Percentiles rank a stretch among this genome's conserved stretches.
phyloP scores from a whole-genome alignment of 2,113 vertebrate species.

The Vimba vimba region DNA sequence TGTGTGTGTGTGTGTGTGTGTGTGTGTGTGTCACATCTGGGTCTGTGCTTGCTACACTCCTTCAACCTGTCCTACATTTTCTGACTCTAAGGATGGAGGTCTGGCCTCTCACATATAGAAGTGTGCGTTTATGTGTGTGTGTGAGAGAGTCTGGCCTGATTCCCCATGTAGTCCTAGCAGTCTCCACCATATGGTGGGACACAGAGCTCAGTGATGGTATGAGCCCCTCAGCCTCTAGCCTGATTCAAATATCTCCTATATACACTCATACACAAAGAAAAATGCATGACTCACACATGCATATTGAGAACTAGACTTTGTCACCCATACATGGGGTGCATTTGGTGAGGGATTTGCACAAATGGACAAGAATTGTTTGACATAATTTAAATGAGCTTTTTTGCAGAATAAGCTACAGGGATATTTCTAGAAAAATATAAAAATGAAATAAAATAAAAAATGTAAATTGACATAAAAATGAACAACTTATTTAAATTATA shows the following conservation, averaged over 20 bases:
- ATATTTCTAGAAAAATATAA: neutral
- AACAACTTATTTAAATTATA: neutral
- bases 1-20: neutral
- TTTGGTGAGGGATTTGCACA: neutral
- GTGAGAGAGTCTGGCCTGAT: slow-evolving; percentile 58
- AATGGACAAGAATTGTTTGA: neutral
- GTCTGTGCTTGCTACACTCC: slow-evolving; percentile 43
- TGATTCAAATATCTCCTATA: slow-evolving; percentile 16
- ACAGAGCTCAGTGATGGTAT: slow-evolving; percentile 52
- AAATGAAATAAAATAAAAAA: neutral
- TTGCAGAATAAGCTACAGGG: neutral
- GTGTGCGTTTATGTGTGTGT: slow-evolving; percentile 49
- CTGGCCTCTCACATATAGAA: slow-evolving; percentile 51
- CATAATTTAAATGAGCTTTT: neutral
- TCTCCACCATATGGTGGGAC: slow-evolving; percentile 62
- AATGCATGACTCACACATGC: slow-evolving; percentile 41
- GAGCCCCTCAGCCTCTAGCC: slow-evolving; percentile 44
- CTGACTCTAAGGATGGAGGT: slow-evolving; percentile 43
- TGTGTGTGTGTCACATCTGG: slow-evolving; percentile 48
- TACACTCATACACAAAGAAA: slow-evolving; percentile 20
- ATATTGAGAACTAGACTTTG: neutral
- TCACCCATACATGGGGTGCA: neutral
- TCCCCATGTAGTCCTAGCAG: slow-evolving; percentile 57
- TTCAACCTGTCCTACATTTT: slow-evolving; percentile 63
- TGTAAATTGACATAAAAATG: neutral